Percentiles rank a stretch among this genome's conserved stretches.
Evolutionary conservation across 2,113 vertebrate species (phyloP).

Genomic region (Colius striatus): DNA sequence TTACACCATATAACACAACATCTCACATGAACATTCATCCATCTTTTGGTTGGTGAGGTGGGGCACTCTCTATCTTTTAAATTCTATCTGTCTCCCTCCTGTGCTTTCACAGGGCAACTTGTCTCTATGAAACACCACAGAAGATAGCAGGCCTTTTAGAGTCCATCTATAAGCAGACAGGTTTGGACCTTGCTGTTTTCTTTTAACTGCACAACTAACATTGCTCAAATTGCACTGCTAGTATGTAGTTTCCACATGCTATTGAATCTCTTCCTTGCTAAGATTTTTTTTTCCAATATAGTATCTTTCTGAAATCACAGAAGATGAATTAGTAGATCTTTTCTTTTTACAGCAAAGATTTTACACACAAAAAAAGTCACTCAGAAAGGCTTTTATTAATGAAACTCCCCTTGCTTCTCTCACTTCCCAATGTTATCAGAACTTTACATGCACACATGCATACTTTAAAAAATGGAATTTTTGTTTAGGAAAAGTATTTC

Average conservation of each 20-base stretch:
- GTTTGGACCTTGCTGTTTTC: neutral
- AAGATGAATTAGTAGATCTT: neutral
- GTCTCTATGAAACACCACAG: neutral
- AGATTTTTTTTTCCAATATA: neutral
- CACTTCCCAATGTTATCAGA: neutral
- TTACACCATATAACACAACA: neutral
- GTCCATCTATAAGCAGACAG: neutral
- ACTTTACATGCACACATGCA: neutral
- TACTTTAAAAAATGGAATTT: neutral
- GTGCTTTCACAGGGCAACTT: neutral
- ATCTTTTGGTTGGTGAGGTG: neutral
- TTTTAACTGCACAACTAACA: neutral
- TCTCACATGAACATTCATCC: neutral
- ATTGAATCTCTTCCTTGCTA: neutral
- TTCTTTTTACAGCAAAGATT: neutral
- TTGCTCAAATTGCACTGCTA: neutral
- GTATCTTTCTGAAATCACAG: neutral
- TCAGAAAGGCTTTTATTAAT: neutral
- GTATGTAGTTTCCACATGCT: neutral
- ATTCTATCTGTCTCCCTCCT: neutral
- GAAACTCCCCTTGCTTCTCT: neutral
- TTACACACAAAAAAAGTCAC: neutral
- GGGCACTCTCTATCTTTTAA: neutral
- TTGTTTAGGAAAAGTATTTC: neutral
- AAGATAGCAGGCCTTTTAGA: neutral